Evolutionary conservation across 2,888 invertebrate species (phyloP).

Genomic region (Phyllotreta striolata): DNA sequence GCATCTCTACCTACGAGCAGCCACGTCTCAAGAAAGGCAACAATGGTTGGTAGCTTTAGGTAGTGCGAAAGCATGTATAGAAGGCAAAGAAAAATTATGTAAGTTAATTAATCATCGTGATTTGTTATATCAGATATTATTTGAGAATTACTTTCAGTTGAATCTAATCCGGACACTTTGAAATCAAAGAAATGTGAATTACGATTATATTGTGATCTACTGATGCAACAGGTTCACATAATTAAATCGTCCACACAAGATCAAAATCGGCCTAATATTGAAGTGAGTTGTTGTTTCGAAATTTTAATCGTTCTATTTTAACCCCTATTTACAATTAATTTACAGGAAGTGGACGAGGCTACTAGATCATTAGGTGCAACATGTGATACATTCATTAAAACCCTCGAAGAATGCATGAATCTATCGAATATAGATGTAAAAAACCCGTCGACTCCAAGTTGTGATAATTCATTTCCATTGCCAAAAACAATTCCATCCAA

Average conservation of each 20-base stretch:
- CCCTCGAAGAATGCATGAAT: constrained; percentile 82
- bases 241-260: constrained; percentile 69
- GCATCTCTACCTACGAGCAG: constrained; percentile 80
- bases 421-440: constrained; percentile 60
- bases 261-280: constrained; percentile 64
- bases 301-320: background rate
- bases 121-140: constrained; percentile 11
- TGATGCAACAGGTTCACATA: constrained; percentile 85
- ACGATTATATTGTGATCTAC: constrained; percentile 79
- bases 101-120: background rate
- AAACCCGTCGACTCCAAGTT: constrained; percentile 45
- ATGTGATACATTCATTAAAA: constrained; percentile 84
- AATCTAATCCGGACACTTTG: constrained; percentile 68
- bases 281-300: constrained; percentile 33
- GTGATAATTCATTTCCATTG: constrained; percentile 49
- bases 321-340: constrained; percentile 42
- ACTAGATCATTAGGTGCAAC: constrained; percentile 78
- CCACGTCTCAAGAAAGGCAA: constrained; percentile 79
- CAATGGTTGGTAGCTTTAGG: constrained; percentile 84
- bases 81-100: constrained; percentile 44
- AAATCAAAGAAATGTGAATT: constrained; percentile 80
- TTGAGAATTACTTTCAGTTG: constrained; percentile 53
- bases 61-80: constrained; percentile 73
- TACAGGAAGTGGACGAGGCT: constrained; percentile 76
- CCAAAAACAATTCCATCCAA: constrained; percentile 48